phyloP scores from a whole-genome alignment of 2,888 invertebrate genomes.

The Tolmerus cingulatus region DNA sequence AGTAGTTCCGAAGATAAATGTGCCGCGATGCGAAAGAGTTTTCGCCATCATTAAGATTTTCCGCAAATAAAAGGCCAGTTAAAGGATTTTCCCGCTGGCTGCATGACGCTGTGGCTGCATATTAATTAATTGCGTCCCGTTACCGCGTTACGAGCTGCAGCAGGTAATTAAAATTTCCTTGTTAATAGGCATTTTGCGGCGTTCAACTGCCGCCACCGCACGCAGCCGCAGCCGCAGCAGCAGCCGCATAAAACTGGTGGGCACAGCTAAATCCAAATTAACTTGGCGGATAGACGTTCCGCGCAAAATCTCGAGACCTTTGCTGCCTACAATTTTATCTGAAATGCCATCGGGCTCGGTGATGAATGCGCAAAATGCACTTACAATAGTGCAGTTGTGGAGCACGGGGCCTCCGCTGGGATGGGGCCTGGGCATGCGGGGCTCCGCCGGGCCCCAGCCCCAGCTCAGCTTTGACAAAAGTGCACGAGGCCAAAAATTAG shows the following conservation, averaged over 20 bases:
- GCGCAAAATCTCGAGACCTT: slow-evolving; percentile 29
- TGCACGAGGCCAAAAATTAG: slow-evolving; percentile 50
- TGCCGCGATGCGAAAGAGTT: neutral
- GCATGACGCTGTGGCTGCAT: neutral
- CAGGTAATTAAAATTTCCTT: slow-evolving; percentile 24
- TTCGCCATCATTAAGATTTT: neutral
- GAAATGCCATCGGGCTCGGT: slow-evolving; percentile 32
- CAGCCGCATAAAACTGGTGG: neutral
- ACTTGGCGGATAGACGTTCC: slow-evolving; percentile 21
- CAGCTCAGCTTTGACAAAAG: neutral
- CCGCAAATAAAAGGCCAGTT: neutral
- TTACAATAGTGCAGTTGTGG: neutral
- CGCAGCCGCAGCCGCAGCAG: neutral
- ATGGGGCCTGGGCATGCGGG: neutral
- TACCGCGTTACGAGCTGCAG: slow-evolving; percentile 3
- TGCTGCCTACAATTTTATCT: slow-evolving; percentile 41
- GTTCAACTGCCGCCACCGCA: neutral
- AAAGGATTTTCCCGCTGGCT: neutral
- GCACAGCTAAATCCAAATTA: slow-evolving; percentile 37
- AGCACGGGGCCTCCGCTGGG: neutral
- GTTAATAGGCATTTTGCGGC: neutral
- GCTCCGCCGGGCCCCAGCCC: neutral
- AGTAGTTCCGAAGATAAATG: neutral
- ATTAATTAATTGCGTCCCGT: slow-evolving; percentile 30
- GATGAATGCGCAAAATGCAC: slow-evolving; percentile 9